Percentiles rank a stretch among this genome's conserved stretches.
Conservation (phyloP, 2,113 vertebrate species). For the Oryctolagus cuniculus region mOryCun1.1 NC_091453.1:122128001-122128500, state of each 20-base stretch:
- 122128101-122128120: slow-evolving; percentile 37
- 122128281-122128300: slow-evolving; percentile 8
- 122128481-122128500: not conserved
- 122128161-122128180: not conserved
- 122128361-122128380: not conserved
- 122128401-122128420: slow-evolving; percentile 3
- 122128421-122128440: not conserved
- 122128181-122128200: not conserved
- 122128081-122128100: not conserved
- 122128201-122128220: not conserved
- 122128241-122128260: not conserved
- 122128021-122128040: not conserved
- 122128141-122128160: slow-evolving; percentile 1
- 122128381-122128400: not conserved
- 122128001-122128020: not conserved
- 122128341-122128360: not conserved
- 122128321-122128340: slow-evolving; percentile 36
- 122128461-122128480: not conserved
- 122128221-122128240: slow-evolving; percentile 48
- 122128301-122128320: not conserved
- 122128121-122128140: slow-evolving; percentile 32
- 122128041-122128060: not conserved
- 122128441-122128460: not conserved
- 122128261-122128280: not conserved
- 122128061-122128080: not conserved